Conservation (phyloP, 92 coral and sea anemone species). For the Bergia puertoricense region DNA sequence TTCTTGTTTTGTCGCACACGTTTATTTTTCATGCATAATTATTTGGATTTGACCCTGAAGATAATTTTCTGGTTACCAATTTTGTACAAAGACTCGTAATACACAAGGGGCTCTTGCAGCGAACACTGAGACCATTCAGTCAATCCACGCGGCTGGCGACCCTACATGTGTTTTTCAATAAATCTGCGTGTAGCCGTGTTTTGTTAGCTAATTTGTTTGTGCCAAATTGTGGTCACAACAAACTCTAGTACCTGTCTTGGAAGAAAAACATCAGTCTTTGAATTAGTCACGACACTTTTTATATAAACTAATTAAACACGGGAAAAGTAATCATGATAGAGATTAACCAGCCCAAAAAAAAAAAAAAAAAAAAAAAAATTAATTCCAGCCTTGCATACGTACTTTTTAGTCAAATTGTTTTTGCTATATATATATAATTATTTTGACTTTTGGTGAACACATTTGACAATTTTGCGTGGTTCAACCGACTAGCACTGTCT, state of each 20-base stretch:
- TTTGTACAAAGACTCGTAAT: background rate
- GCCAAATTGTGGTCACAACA: background rate
- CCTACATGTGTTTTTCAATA: slow-evolving; percentile 14
- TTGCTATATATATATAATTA: too few relatives aligned
- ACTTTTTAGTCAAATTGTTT: too few relatives aligned
- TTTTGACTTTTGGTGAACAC: too few relatives aligned
- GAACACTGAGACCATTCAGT: background rate
- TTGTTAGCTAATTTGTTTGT: background rate
- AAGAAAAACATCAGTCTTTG: background rate
- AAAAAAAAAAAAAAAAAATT: too few relatives aligned
- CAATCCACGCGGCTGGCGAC: background rate
- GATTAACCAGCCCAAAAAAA: background rate
- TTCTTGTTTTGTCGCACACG: background rate
- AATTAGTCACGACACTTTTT: background rate
- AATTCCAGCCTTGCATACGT: too few relatives aligned
- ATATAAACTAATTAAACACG: background rate
- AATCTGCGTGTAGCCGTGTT: background rate
- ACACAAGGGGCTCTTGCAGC: background rate
- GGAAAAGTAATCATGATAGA: background rate
- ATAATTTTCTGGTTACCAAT: background rate
- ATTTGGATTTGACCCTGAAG: background rate
- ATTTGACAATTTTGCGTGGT: too few relatives aligned
- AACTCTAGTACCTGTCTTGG: background rate
- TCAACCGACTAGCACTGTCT: too few relatives aligned
- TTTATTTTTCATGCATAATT: too few relatives aligned